Evolutionary conservation across 2,797 vertebrate species (phyloP), one percentile per base, ranked within the genome.

Genomic region (Fistularia commersonii): DNA sequence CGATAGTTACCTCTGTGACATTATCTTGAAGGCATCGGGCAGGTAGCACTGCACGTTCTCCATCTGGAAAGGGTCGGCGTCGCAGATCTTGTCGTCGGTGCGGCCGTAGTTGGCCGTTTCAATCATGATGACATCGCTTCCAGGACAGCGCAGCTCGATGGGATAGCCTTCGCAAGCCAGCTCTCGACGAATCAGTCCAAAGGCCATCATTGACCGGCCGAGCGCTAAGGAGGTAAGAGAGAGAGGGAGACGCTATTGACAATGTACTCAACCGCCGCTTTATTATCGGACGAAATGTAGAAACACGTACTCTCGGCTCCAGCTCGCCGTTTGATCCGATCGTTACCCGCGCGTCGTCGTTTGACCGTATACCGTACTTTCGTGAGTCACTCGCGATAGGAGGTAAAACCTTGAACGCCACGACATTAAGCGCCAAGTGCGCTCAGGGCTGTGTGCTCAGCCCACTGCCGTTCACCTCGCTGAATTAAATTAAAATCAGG

Each of bases 61-160:
- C 95, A 97, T 97, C 89, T 97, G 95, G 87, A 95, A 96, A 11
- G 94, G 94, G 80, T 97, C 95, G 0, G 95, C 94, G 0, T 97
- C 95, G 32, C 95, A 97, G 86, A 97, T 96, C 85, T 97, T 96
- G 90, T 95, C 93, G 0, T 97, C 95, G 0, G 95, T 96, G 60
- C 95, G 93, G 14, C 95, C 94, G 1, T 97, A 97, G 88, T 97
- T 97, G 66, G 95, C 95, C 0, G 94, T 95, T 72, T 96, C 95
- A 64, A 97, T 94, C 92, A 95, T 94, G 81, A 97, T 94, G 77
- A 97, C 95, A 36, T 96, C 95, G n/a, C 93, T 96, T 65, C 95
- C 95, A 0, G 95, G 95, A 82, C 95, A 96, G 59, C 94, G 93
- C 73, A 97, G 89, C 89, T 96, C 94, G 0, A 96, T 94, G 45